Evolutionary conservation across 2,888 invertebrate genomes (phyloP), one percentile per base, ranked within the genome.

Genomic region (Calameuta filiformis): DNA sequence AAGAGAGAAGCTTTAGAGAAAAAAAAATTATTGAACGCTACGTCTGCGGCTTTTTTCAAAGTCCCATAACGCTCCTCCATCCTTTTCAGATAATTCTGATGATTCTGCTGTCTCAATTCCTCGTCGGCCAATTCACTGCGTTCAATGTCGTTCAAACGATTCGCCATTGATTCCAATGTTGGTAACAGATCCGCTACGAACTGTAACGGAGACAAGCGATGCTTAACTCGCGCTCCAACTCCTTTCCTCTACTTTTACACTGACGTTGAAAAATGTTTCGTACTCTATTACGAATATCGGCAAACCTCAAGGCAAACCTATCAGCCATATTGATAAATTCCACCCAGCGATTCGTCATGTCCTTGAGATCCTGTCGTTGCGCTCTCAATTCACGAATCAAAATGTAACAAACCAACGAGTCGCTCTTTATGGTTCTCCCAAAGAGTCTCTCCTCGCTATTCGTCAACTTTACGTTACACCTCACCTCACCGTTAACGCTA

Each of bases 371-470:
- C 73, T 77, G 82, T 78, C 79, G 79, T 31, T 81, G 81, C 34
- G 83, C 75, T 77, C 80, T 78, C 31, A 83, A 75, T 73, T 84
- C 84, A 6, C 81, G 83, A 56, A 85, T 85, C 73, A 83, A 77
- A 69, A 85, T 74, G 77, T 83, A 80, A 78, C 82, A 79, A 77
- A 83, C 80, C 84, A 82, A 82, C 15, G 74, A 35, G 35, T 74
- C 83, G 79, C 12, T 81, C 79, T 80, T 81, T 81, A 73, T 69
- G 75, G 78, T 69, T 75, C 73, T 77, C 75, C 78, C 80, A 81
- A 79, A 75, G 15, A 85, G 75, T 37, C 75, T 75, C 35, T 75
- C 69, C 77, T 86, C 84, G 81, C 83, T 83, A 73, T 73, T 73
- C 76, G 82, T 85, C 81, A 84, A 81, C 76, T 82, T 75, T 56